Evolutionary conservation across 2,888 invertebrate genomes (phyloP).

Genomic region (Eurytoma adleriae): DNA sequence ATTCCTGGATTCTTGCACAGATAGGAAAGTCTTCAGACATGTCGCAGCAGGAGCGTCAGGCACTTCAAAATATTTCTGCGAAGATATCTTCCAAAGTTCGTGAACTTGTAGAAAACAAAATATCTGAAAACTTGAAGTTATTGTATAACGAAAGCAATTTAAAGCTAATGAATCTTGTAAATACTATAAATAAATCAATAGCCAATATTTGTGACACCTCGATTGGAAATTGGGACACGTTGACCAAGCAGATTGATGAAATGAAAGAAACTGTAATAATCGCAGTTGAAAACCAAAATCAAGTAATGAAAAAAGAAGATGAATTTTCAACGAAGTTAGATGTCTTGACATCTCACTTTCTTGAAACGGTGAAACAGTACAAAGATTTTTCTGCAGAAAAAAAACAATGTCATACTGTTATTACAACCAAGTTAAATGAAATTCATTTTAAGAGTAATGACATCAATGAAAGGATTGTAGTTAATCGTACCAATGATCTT

Average conservation of each 20-base stretch:
- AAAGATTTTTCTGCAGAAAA: constrained; percentile 54
- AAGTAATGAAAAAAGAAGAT: constrained; percentile 60
- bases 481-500: constrained; percentile 55
- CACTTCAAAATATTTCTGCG: constrained; percentile 59
- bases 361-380: constrained; percentile 54
- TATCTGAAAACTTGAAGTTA: constrained; percentile 64
- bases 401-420: constrained; percentile 56
- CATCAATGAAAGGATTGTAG: constrained; percentile 57
- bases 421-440: constrained; percentile 59
- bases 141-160: constrained; percentile 61
- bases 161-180: constrained; percentile 64
- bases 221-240: constrained; percentile 61
- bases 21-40: constrained; percentile 59
- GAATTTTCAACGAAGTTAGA: constrained; percentile 63
- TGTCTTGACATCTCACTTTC: constrained; percentile 59
- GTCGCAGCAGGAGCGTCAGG: constrained; percentile 61
- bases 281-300: constrained; percentile 60
- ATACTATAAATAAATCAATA: constrained; percentile 63
- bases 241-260: constrained; percentile 60
- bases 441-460: constrained; percentile 57
- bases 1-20: constrained; percentile 65
- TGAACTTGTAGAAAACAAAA: constrained; percentile 64
- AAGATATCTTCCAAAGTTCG: constrained; percentile 64
- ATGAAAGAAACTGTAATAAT: constrained; percentile 61
- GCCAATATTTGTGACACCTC: constrained; percentile 61